A percentile compares a stretch with the other conserved stretches of the same genome.
These are phyloP conservation scores for Agelastica alni DNA, from an alignment of 2,888 invertebrate genomes.

Conservation along the genomic window DNA sequence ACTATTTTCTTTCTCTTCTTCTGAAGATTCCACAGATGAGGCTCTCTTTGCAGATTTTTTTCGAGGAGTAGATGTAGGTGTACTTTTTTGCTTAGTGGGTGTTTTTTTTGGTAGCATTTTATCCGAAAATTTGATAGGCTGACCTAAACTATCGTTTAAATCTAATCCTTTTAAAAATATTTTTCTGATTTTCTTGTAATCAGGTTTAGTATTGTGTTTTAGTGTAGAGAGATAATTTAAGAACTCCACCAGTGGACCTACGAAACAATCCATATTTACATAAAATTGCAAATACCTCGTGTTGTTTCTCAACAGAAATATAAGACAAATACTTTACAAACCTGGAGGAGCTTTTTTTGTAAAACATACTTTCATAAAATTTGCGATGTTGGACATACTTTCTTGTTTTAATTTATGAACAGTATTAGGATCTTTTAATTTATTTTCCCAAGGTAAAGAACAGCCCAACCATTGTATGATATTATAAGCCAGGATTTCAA, in stretches of 20 bases:
- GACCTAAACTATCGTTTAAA: constrained; percentile 61
- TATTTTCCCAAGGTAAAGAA: constrained; percentile 82
- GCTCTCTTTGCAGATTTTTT: neutral
- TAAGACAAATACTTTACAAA: constrained; percentile 29
- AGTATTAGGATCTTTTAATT: constrained; percentile 62
- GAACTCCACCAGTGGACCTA: constrained; percentile 66
- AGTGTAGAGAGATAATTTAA: constrained; percentile 70
- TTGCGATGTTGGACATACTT: constrained; percentile 60
- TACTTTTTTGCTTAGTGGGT: constrained; percentile 5
- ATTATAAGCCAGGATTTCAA: constrained; percentile 94
- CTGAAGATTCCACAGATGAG: constrained; percentile 4
- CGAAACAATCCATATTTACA: constrained; percentile 42
- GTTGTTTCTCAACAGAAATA: too few species aligned
- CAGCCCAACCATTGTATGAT: constrained; percentile 89
- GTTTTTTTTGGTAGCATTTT: too few species aligned
- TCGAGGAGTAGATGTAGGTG: too few species aligned
- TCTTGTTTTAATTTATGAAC: constrained; percentile 73
- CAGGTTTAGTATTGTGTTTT: constrained; percentile 71
- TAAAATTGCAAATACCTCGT: neutral
- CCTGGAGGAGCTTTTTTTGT: constrained; percentile 34
- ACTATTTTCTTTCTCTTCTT: constrained; percentile 18
- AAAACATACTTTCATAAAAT: constrained; percentile 38
- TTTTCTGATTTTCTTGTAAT: constrained; percentile 72
- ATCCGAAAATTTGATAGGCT: constrained; percentile 64
- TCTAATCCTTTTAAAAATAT: constrained; percentile 68